Base-by-base conservation (phyloP, 2,888 invertebrate species). In the Scaptomyza flava region DNA sequence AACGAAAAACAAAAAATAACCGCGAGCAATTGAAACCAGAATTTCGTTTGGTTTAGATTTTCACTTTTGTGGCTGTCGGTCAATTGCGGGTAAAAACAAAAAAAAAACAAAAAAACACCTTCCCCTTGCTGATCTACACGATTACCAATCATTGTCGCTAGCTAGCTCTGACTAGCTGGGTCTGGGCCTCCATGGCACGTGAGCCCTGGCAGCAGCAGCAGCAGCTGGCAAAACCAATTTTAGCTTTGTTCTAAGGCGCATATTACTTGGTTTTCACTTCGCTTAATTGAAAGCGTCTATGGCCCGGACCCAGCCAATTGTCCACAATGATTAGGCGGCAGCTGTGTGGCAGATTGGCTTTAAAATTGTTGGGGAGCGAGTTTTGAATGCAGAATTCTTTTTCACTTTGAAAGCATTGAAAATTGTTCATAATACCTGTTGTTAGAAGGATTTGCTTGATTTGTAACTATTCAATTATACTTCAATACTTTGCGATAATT, bases 11-110 rank as follows among this genome's bases (percentile, higher is more conserved):
- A 54, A 67, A 67, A 62, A 77, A 72, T 70, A 69, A 85, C 86
- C 81, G 88, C 84, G 70, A 85, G 85, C 84, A 74, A 89, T 84
- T 89, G 89, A 89, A 84, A 89, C 89, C 85, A 84, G 88, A 88
- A 82, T 88, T 84, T 82, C 79, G 67, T 79, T 87, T 68, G 87
- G 89, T 87, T 84, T 82, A 89, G 89, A 84, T 84, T 84, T 84
- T 84, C 87, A 84, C 84, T 84, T 84, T 84, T 84, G 89, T 57
- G 74, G 68, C 87, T 77, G 69, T 72, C 78, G 75, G 69, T 74
- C 78, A 73, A 76, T 47, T 51, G 34, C 41, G 46, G 53, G 20
- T 41, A 52, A 6, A 36, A 36, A n/a, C 0, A 36, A 36, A 9
- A 31, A 9, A 33, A 11, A 9, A 11, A 0, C 33, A 36, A 9